phyloP scores from a whole-genome alignment of 2,113 vertebrate genomes.

The Capricornis sumatraensis region DNA sequence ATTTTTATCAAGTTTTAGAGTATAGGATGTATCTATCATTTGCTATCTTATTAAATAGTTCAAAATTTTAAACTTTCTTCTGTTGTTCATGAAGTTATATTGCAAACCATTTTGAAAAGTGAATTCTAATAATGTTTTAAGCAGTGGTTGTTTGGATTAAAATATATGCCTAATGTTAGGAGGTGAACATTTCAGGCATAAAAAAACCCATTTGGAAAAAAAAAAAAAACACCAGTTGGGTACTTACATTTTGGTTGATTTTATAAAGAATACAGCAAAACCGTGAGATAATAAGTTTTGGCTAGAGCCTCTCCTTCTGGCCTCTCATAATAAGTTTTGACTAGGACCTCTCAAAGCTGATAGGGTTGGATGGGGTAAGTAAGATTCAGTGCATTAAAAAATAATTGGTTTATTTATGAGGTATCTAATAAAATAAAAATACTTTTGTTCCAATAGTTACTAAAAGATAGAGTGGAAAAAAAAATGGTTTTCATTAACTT shows the following conservation, averaged over 20 bases:
- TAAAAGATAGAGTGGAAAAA: not conserved
- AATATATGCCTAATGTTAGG: not conserved
- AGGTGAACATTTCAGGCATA: not conserved
- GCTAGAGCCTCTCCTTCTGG: not conserved
- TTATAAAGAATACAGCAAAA: not conserved
- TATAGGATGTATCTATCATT: not conserved
- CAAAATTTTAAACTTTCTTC: not conserved
- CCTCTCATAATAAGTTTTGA: not conserved
- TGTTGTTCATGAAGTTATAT: not conserved
- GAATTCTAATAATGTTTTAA: not conserved
- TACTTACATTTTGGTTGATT: not conserved
- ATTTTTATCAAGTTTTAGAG: not conserved
- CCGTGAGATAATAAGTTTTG: not conserved
- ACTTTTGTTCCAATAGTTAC: not conserved
- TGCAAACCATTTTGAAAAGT: not conserved
- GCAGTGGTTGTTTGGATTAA: not conserved
- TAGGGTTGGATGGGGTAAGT: not conserved
- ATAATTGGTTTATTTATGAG: not conserved
- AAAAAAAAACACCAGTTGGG: not conserved
- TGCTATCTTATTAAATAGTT: not conserved
- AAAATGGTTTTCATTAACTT: not conserved
- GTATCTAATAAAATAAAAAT: not conserved
- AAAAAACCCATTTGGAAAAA: not conserved
- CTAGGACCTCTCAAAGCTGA: not conserved
- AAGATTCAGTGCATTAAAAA: not conserved